Evolutionary conservation across 1,140 invertebrate species (phyloP), one percentile per base, ranked within the genome.

Genomic region (Drosophila eugracilis): DNA sequence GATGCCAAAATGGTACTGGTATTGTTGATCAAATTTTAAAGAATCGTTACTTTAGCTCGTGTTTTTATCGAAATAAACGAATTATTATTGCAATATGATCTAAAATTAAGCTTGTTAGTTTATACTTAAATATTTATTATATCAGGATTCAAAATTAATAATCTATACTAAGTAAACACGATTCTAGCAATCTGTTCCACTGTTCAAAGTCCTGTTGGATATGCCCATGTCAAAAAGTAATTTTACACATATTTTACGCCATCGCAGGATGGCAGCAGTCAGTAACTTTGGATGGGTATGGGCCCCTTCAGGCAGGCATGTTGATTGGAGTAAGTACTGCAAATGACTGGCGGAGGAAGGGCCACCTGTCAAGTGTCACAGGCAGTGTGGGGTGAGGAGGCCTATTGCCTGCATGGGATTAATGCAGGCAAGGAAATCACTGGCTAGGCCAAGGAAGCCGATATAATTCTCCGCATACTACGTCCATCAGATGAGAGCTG

Each of bases 281-380:
- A 50, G 69, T 21, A 9, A 22, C 30, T 14, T 12, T 4, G 12
- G 32, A 34, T 34, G 17, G 50, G 41, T 3, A 36, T 17, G 55
- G 36, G 36, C 15, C 7, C 7, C 26, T 34, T 22, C 30, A 55
- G 48, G 55, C 41, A 45, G 83, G 52, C 58, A 63, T 65, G 59
- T 80, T 81, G 73, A 81, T 75, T 78, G 62, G 62, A 65, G 77
- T 78, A 86, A 77, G 81, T 58, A 88, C 83, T 75, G 69, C 63
- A 62, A 73, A 77, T 77, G 83, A 86, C 42, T 70, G 65, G 58
- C 58, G 63, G 75, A 70, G 67, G 26, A 65, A n/a, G n/a, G 37
- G 62, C 65, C 60, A 62, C 49, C 73, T 86, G 81, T 88, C 83
- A 86, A 55, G 32, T 79, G 77, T 75, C 55, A 55, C 44, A 14